Evolutionary conservation across 2,888 invertebrate species (phyloP).

Genomic region (Subacronicta megacephala): DNA sequence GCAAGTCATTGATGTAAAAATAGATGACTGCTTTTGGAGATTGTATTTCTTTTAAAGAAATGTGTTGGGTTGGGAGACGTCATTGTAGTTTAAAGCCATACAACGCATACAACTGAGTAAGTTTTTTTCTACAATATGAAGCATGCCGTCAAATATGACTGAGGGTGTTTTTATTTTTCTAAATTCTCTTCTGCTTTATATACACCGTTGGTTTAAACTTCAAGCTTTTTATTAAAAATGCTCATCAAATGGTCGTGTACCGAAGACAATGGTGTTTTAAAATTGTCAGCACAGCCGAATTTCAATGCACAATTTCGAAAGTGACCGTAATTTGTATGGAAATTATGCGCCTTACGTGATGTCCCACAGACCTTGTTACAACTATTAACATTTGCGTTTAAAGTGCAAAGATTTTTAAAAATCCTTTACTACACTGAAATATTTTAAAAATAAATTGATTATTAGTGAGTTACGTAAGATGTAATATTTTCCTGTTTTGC

Average conservation of each 20-base stretch:
- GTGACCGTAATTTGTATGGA: slow-evolving; percentile 86
- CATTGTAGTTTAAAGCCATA: no score
- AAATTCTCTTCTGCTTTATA: background rate
- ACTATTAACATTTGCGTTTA: slow-evolving; percentile 70
- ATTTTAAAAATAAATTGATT: slow-evolving; percentile 18
- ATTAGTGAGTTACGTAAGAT: slow-evolving; percentile 5
- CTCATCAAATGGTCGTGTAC: slow-evolving; percentile 48
- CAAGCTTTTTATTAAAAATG: slow-evolving; percentile 15
- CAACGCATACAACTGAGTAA: no score
- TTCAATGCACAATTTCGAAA: slow-evolving; percentile 84
- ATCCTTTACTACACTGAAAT: slow-evolving; percentile 21
- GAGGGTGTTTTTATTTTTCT: background rate
- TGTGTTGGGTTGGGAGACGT: background rate
- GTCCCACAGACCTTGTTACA: slow-evolving; percentile 80
- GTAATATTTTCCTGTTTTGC: slow-evolving; percentile 29
- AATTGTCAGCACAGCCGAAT: slow-evolving; percentile 73
- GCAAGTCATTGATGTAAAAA: slow-evolving; percentile 5
- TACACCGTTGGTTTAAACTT: background rate
- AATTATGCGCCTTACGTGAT: slow-evolving; percentile 78
- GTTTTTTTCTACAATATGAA: no score
- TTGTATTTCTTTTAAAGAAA: slow-evolving; percentile 7
- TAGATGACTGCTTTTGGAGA: slow-evolving; percentile 7
- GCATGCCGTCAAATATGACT: background rate
- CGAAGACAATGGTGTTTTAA: slow-evolving; percentile 78
- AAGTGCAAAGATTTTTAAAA: slow-evolving; percentile 52